These are phyloP conservation scores for Leucopternis melanops DNA, from an alignment of 2,113 vertebrate genomes.

Conservation along the genomic window DNA sequence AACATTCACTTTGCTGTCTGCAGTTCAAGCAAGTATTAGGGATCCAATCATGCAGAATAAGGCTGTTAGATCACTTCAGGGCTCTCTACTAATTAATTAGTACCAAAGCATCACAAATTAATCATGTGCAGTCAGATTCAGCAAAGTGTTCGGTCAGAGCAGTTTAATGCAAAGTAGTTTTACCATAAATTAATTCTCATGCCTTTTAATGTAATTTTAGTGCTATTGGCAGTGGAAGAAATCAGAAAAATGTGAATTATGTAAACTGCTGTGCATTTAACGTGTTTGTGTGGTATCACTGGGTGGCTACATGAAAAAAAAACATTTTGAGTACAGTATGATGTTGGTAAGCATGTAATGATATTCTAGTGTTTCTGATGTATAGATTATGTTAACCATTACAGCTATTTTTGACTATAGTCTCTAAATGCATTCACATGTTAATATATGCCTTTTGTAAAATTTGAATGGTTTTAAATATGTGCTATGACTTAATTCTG, in stretches of 20 bases:
- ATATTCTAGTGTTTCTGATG: background rate
- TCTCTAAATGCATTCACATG: background rate
- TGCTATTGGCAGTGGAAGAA: background rate
- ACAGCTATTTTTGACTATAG: background rate
- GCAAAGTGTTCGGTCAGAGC: slow-evolving; percentile 53
- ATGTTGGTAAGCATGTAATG: background rate
- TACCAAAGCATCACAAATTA: slow-evolving; percentile 34
- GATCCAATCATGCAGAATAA: background rate
- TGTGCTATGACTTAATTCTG: background rate
- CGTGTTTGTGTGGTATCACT: background rate
- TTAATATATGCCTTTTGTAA: background rate
- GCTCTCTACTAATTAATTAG: slow-evolving; percentile 32
- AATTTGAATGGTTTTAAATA: background rate
- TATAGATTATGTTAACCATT: background rate
- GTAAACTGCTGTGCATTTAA: background rate
- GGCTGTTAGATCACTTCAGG: background rate
- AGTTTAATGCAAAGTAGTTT: slow-evolving; percentile 69
- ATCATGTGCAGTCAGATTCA: background rate
- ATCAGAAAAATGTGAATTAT: background rate
- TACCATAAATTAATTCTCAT: slow-evolving; percentile 63
- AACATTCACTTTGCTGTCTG: background rate
- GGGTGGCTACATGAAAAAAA: background rate
- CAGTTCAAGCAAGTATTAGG: background rate
- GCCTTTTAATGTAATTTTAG: background rate
- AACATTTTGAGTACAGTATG: background rate